Percentiles rank a stretch among this genome's conserved stretches.
Conservation (phyloP, 2,113 vertebrate species). For the Cavia porcellus region DNA sequence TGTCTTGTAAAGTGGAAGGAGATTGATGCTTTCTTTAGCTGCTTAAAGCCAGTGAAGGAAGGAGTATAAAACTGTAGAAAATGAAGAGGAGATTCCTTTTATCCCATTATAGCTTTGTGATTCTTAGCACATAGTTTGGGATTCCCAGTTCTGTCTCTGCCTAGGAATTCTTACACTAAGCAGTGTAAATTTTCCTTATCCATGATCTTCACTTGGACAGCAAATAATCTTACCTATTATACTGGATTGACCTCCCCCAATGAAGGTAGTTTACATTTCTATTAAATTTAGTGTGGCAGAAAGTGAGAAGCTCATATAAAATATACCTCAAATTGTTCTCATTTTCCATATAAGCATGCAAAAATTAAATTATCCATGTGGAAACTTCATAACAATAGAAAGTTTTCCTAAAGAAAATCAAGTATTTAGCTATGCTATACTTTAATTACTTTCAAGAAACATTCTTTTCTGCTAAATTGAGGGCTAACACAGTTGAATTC, state of each 20-base stretch:
- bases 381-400: not conserved
- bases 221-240: not conserved
- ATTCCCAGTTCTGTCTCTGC: accelerated
- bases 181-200: not conserved
- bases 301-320: constrained; percentile 1
- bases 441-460: constrained; percentile 46
- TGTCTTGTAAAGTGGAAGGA: not conserved
- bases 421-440: not conserved
- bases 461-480: constrained; percentile 30
- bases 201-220: not conserved
- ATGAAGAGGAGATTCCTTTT: not conserved
- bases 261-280: not conserved
- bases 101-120: not conserved
- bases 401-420: constrained; percentile 64
- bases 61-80: not conserved
- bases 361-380: constrained; percentile 56
- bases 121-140: constrained; percentile 27
- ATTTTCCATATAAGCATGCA: constrained; percentile 23
- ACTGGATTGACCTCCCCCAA: not conserved
- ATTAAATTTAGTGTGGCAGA: not conserved
- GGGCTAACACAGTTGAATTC: constrained; percentile 61
- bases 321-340: constrained; percentile 10
- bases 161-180: not conserved
- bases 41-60: not conserved
- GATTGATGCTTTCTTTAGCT: not conserved